Evolutionary conservation across 2,888 invertebrate genomes (phyloP).

Genomic region (Agrochola lychnidis): DNA sequence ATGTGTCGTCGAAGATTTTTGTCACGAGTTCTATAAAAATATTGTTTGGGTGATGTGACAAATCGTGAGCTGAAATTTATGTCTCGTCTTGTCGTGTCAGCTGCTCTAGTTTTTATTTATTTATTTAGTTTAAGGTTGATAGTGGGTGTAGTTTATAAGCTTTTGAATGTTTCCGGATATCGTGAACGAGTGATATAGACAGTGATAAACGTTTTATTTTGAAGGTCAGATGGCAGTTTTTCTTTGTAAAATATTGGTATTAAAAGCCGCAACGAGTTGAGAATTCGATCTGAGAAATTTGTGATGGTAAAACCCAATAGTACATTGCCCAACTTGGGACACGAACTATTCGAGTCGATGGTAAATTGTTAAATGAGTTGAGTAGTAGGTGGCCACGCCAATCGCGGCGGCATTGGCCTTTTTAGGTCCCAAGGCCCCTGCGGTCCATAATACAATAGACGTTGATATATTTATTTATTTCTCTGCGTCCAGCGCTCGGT

Average conservation of each 20-base stretch:
- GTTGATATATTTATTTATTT: no score
- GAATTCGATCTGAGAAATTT: neutral
- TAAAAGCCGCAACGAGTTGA: neutral
- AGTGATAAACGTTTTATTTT: neutral
- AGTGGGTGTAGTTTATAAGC: conserved; percentile 6
- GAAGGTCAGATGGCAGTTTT: neutral
- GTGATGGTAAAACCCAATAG: neutral
- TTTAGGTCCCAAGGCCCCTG: no score
- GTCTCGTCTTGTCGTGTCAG: neutral
- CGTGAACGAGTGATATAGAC: neutral
- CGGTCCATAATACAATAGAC: no score
- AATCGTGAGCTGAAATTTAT: neutral
- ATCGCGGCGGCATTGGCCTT: no score
- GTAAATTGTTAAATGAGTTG: no score
- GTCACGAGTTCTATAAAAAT: neutral
- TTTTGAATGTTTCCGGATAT: conserved; percentile 2
- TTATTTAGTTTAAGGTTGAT: neutral
- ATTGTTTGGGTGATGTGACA: conserved; percentile 6
- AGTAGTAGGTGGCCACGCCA: no score
- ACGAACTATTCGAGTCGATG: no score
- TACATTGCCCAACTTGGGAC: no score
- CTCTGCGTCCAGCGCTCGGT: no score
- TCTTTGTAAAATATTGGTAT: neutral
- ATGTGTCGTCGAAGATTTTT: neutral
- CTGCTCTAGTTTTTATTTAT: neutral